These are phyloP conservation scores for Saxicola maurus DNA, from an alignment of 2,797 vertebrate genomes.

Conservation along the genomic window DNA sequence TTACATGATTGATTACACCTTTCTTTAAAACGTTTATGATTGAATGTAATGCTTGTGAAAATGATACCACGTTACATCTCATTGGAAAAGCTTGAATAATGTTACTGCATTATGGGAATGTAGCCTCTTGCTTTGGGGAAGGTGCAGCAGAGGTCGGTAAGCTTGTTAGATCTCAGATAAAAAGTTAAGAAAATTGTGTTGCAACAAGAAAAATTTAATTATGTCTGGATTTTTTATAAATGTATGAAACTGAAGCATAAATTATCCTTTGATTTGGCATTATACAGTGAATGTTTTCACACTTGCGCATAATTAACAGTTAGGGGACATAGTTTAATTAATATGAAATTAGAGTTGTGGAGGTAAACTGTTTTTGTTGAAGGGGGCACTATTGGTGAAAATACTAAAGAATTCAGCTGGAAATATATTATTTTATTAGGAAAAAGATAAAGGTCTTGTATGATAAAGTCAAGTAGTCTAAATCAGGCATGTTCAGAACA, in stretches of 20 bases:
- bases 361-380: neutral
- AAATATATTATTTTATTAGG: neutral
- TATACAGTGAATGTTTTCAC: neutral
- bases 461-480: neutral
- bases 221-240: neutral
- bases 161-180: neutral
- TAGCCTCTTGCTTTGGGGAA: neutral
- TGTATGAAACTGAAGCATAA: neutral
- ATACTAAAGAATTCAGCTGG: neutral
- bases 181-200: neutral
- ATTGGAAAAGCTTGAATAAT: neutral
- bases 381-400: neutral
- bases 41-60: neutral
- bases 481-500: neutral
- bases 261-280: neutral
- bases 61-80: neutral
- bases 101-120: neutral
- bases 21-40: neutral
- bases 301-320: neutral
- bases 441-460: neutral
- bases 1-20: slow-evolving; percentile 9
- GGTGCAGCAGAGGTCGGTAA: neutral
- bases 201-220: neutral
- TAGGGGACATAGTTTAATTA: neutral
- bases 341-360: neutral